Base-by-base conservation (phyloP, 2,113 vertebrate genomes). In the Mungos mungo region DNA sequence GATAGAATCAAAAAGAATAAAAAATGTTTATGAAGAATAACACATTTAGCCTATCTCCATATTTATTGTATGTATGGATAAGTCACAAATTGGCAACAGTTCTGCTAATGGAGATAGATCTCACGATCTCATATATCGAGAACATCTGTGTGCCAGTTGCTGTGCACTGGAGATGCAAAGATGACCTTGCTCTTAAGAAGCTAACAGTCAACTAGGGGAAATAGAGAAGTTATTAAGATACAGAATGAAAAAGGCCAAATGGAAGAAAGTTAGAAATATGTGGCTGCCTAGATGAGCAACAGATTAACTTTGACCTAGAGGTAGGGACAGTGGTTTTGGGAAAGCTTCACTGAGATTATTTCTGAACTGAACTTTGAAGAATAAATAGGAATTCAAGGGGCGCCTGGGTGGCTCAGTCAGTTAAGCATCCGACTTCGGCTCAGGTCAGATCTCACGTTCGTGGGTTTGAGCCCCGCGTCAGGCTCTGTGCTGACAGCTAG, bases 11-110 rank as follows among this genome's bases (percentile, higher is more conserved):
- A 76, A 95, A 47, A 90, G 41, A 29, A 85, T 84, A 54, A 60
- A 45, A 90, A 93, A 27, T 82, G 76, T 76, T 93, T 88, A 77
- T 6, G 68, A 74, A 93, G 80, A 81, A 21, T 69, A 83, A 68
- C 68, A 45, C 72, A 86, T 94, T 96, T 85, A 85, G 23, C n/a
- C 23, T 85, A 18, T 89, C 35, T 80, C 89, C 80, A 25, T 80
- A 90, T 85, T 87, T 54, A 80, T 84, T 31, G 50, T 76, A 80
- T 66, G 19, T 81, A n/a, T 74, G 74, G 85, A 21, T 90, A 52
- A 94, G 52, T 93, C 35, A 80, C 23, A 38, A 33, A 68, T 60
- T 92, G 54, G 31, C 85, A 16, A 14, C 8, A 89, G n/a, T 88
- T 91, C 60, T 88, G 38, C 80, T 86, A 57, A 74, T 76, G 65